Conservation (phyloP, 1,140 invertebrate genomes). For the Leptinotarsa defecta region DNA sequence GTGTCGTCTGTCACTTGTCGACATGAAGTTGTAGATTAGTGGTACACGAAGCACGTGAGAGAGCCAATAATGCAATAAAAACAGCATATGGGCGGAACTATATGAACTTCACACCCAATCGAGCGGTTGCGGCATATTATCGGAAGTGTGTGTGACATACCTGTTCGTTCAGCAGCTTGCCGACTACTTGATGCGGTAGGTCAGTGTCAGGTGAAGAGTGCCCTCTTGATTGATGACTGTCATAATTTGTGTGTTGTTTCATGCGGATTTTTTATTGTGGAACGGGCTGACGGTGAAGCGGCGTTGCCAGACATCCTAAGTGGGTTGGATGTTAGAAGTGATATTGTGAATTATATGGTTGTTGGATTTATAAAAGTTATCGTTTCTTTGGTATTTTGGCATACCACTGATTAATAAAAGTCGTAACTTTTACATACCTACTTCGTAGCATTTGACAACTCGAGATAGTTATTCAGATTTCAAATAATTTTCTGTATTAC, state of each 20-base stretch:
- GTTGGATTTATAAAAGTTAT: no score
- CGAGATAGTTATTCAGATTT: no score
- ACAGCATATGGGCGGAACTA: constrained; percentile 45
- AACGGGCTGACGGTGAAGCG: background rate
- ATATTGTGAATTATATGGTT: no score
- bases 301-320: constrained; percentile 4
- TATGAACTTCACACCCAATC: constrained; percentile 40
- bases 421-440: no score
- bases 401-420: no score
- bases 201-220: constrained; percentile 39
- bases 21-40: constrained; percentile 41
- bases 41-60: constrained; percentile 36
- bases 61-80: constrained; percentile 48
- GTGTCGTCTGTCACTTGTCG: constrained; percentile 44
- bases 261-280: background rate
- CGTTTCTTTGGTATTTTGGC: no score
- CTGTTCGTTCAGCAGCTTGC: constrained; percentile 20
- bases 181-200: constrained; percentile 31
- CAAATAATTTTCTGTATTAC: no score
- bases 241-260: constrained; percentile 25
- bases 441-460: no score
- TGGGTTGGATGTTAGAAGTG: no score
- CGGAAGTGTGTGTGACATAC: constrained; percentile 34
- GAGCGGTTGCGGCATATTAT: constrained; percentile 36
- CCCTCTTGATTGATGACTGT: constrained; percentile 37